Base-by-base conservation (phyloP, 2,797 vertebrate species). In the Epinephelus awoara region DNA sequence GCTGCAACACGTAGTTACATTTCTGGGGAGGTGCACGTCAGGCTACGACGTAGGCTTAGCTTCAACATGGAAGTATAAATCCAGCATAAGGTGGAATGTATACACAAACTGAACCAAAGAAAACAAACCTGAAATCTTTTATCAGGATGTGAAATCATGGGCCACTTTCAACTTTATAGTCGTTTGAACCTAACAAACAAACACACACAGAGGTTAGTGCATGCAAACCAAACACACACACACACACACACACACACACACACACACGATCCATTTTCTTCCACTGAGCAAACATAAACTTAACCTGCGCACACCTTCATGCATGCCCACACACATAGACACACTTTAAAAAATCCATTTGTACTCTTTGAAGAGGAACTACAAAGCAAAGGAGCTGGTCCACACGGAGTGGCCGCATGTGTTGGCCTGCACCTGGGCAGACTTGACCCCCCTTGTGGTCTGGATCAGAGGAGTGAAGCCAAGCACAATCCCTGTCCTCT, bases 401-500 rank as follows among this genome's bases (percentile, higher is more conserved):
- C 72, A 70, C 44, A 67, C 15, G 0, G 67, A 58, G 77, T 69
- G 74, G 57, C 67, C 25, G 6, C 14, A n/a, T 79, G 67, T 59
- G 64, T 12, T 49, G 55, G 62, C 72, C 83, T 73, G 62, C 56
- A 46, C 81, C 75, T 83, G 72, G 75, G 58, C 61, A 12, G 51
- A 73, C 74, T 83, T n/a, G 64, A 71, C 87, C 77, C 84, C 83
- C 85, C 84, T 58, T 67, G 83, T 74, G 91, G 81, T 64, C 80
- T 25, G 65, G 82, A 88, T 87, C 80, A 83, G 77, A 85, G 82
- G 52, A 77, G 87, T 85, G 75, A 91, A 91, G 77, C 86, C 72
- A 81, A 80, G 86, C 85, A 90, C 85, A 88, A 91, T 90, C 80
- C 75, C 75, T 77, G 66, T 68, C 67, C 76, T 72, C 80, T 84